Evolutionary conservation across 2,797 vertebrate genomes (phyloP).

Genomic region (Aselliscus stoliczkanus): DNA sequence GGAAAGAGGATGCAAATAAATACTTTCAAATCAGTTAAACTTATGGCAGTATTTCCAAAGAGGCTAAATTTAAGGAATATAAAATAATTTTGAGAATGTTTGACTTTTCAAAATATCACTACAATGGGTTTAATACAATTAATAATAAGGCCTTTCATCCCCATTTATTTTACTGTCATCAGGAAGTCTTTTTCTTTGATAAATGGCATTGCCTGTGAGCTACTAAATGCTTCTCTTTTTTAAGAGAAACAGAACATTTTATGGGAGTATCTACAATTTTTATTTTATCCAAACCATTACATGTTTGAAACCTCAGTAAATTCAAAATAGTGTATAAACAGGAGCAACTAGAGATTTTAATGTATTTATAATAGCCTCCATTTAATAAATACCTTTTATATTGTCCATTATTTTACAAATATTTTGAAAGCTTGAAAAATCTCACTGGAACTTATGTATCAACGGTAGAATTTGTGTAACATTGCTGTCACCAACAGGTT

Average conservation of each 20-base stretch:
- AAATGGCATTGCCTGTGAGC: neutral
- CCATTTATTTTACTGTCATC: neutral
- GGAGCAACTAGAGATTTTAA: constrained; percentile 78
- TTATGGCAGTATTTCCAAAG: neutral
- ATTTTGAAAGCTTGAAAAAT: constrained; percentile 61
- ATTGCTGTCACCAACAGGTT: constrained; percentile 86
- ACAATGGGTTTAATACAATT: neutral
- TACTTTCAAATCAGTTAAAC: neutral
- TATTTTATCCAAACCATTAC: constrained; percentile 67
- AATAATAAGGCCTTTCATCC: neutral
- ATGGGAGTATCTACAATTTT: constrained; percentile 55
- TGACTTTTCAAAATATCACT: neutral
- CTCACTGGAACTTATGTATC: constrained; percentile 48
- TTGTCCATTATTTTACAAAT: constrained; percentile 75
- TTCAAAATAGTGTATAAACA: constrained; percentile 74
- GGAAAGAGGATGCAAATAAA: neutral
- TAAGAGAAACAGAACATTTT: constrained; percentile 53
- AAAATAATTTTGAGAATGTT: constrained; percentile 30
- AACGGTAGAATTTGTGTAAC: constrained; percentile 68
- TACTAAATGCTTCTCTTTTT: constrained; percentile 37
- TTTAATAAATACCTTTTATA: constrained; percentile 81
- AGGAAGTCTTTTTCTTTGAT: constrained; percentile 24
- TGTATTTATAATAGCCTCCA: constrained; percentile 79
- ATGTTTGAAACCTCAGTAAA: constrained; percentile 67
- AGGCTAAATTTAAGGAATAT: neutral